Percentiles rank a stretch among this genome's conserved stretches.
phyloP scores from a whole-genome alignment of 1,140 invertebrate genomes.

The Pissodes strobi region DNA sequence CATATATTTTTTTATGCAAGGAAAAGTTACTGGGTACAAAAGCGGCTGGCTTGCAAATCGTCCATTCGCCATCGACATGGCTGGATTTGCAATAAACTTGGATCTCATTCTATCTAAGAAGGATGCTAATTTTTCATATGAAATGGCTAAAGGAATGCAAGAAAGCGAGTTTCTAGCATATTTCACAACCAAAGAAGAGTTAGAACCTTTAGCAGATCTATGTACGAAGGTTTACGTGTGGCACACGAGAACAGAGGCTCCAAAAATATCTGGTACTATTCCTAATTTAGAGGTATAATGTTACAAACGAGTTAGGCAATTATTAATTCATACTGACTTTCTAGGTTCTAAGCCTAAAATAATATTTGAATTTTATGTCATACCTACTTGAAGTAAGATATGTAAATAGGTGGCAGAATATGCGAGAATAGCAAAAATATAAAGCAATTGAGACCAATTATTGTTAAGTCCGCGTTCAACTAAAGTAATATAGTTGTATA shows the following conservation, averaged over 20 bases:
- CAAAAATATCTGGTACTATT: slow-evolving; percentile 74
- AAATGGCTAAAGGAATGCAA: slow-evolving; percentile 85
- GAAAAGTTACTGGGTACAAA: slow-evolving; percentile 81
- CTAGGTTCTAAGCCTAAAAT: too few relatives aligned
- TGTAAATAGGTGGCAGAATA: too few relatives aligned
- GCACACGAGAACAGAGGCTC: slow-evolving; percentile 93
- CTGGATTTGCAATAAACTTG: slow-evolving; percentile 94
- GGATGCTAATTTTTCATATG: slow-evolving; percentile 80
- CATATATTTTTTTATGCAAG: slow-evolving; percentile 39
- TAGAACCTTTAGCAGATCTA: slow-evolving; percentile 87
- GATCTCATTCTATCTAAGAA: slow-evolving; percentile 76
- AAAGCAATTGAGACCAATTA: too few relatives aligned
- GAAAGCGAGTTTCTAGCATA: slow-evolving; percentile 89
- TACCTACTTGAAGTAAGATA: too few relatives aligned
- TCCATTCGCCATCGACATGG: slow-evolving; percentile 97
- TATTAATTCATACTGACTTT: not conserved
- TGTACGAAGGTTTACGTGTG: slow-evolving; percentile 95
- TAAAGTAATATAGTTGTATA: too few relatives aligned
- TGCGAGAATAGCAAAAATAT: too few relatives aligned
- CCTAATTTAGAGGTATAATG: slow-evolving; percentile 74
- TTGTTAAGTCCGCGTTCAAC: too few relatives aligned
- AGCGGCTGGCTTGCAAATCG: slow-evolving; percentile 85
- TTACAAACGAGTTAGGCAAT: slow-evolving; percentile 35
- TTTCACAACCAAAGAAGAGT: slow-evolving; percentile 73
- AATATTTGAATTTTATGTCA: too few relatives aligned